Evolutionary conservation across 2,113 vertebrate genomes (phyloP).

Genomic region (Hemicordylus capensis): DNA sequence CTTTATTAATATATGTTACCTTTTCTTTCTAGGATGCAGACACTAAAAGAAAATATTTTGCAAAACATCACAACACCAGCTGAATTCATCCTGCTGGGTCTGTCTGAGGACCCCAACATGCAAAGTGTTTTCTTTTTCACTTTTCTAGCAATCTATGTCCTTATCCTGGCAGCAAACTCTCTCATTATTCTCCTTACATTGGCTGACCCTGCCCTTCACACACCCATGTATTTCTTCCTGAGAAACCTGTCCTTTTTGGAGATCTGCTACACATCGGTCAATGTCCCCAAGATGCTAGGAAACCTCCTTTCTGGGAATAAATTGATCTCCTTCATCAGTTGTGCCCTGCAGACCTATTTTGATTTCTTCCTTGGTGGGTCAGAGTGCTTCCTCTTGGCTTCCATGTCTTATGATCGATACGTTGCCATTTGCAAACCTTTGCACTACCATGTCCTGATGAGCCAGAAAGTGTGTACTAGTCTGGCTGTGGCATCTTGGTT

Average conservation of each 20-base stretch:
- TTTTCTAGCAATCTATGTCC: conserved; percentile 53
- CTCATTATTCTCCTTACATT: conserved; percentile 53
- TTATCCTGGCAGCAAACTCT: conserved; percentile 42
- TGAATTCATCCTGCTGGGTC: conserved; percentile 54
- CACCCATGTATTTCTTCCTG: conserved; percentile 66
- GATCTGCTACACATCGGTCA: conserved; percentile 63
- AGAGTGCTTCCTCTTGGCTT: conserved; percentile 46
- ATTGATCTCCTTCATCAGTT: conserved; percentile 48
- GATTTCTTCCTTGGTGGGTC: conserved; percentile 46
- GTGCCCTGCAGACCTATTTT: conserved; percentile 44
- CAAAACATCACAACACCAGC: not conserved
- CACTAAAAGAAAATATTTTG: not conserved
- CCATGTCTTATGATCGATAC: conserved; percentile 65
- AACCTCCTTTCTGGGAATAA: conserved; percentile 55
- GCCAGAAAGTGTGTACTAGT: conserved; percentile 8
- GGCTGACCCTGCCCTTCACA: conserved; percentile 39
- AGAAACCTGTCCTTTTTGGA: conserved; percentile 66
- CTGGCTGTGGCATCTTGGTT: conserved; percentile 47
- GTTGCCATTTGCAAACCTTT: conserved; percentile 65
- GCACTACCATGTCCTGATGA: conserved; percentile 59
- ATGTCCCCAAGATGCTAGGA: conserved; percentile 51
- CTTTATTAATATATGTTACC: not conserved
- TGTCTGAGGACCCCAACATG: conserved; percentile 41
- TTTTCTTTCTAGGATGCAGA: not conserved
- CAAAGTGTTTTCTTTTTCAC: conserved; percentile 50